Conservation (phyloP, 1,140 invertebrate genomes). For the Drosophila leontia region DNA sequence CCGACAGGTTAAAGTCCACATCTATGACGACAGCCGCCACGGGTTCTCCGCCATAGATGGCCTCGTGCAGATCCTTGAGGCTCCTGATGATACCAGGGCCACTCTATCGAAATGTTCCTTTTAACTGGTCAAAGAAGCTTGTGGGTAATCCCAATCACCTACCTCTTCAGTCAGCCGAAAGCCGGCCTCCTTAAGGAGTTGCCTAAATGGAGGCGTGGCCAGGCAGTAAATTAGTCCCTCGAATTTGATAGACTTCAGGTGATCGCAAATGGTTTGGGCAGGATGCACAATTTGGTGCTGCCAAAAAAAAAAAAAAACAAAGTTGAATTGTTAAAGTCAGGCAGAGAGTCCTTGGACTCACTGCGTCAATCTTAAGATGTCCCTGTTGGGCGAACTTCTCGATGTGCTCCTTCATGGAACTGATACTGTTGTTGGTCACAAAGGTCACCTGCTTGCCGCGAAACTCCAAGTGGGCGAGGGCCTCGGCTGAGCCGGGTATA, state of each 20-base stretch:
- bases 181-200: conserved; percentile 79
- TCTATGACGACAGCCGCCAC: conserved; percentile 86
- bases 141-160: conserved; percentile 27
- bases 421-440: conserved; percentile 90
- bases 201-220: conserved; percentile 65
- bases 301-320: not conserved
- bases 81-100: conserved; percentile 71
- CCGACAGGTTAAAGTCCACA: conserved; percentile 86
- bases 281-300: conserved; percentile 84
- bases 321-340: not conserved
- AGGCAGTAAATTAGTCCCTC: conserved; percentile 85
- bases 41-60: conserved; percentile 80
- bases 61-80: conserved; percentile 78
- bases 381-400: conserved; percentile 52
- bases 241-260: conserved; percentile 85
- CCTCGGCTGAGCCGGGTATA: conserved; percentile 86
- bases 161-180: conserved; percentile 85
- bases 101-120: conserved; percentile 47
- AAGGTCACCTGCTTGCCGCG: conserved; percentile 89
- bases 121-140: not conserved
- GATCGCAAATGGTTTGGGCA: conserved; percentile 84
- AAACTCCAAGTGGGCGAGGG: conserved; percentile 86
- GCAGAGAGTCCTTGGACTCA: not conserved
- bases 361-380: conserved; percentile 32
- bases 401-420: conserved; percentile 81